A percentile compares a stretch with the other conserved stretches of the same genome.
Conservation (phyloP, 2,113 vertebrate genomes). For the Colaptes auratus region DNA sequence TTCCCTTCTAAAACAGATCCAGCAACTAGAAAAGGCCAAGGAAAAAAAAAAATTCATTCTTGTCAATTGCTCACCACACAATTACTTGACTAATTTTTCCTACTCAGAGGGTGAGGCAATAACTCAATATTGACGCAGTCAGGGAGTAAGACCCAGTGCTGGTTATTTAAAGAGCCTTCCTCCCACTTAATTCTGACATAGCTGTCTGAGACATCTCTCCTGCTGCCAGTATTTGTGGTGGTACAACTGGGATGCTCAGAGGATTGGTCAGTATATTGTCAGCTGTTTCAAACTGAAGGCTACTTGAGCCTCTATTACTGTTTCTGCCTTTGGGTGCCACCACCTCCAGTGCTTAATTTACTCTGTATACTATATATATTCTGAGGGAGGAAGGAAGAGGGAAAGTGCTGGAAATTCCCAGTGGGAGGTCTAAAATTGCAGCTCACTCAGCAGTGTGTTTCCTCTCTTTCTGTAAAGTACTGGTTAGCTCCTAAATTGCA, state of each 20-base stretch:
- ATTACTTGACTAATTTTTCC: neutral
- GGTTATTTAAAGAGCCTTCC: constrained; percentile 54
- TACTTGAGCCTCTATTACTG: neutral
- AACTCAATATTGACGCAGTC: neutral
- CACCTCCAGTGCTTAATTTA: neutral
- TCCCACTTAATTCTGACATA: constrained; percentile 17
- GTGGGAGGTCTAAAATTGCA: neutral
- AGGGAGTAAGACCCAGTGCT: neutral
- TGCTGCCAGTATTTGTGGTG: neutral
- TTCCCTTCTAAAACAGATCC: neutral
- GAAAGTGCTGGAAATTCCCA: constrained; percentile 55
- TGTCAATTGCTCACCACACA: neutral
- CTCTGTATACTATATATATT: constrained; percentile 12
- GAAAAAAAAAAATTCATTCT: neutral
- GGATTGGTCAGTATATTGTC: constrained; percentile 29
- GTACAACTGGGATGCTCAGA: constrained; percentile 3
- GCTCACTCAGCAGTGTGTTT: neutral
- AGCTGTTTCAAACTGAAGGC: neutral
- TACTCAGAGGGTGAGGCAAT: neutral
- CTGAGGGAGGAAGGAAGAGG: constrained; percentile 54
- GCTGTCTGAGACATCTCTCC: constrained; percentile 17
- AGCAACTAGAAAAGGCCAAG: neutral
- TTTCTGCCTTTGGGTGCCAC: constrained; percentile 11
- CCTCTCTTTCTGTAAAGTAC: neutral
- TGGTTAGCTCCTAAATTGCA: neutral